A percentile compares a stretch with the other conserved stretches of the same genome.
These are phyloP conservation scores for Sabellastarte sp. DNA, from an alignment of 2,888 invertebrate species.

Conservation along the genomic window DNA sequence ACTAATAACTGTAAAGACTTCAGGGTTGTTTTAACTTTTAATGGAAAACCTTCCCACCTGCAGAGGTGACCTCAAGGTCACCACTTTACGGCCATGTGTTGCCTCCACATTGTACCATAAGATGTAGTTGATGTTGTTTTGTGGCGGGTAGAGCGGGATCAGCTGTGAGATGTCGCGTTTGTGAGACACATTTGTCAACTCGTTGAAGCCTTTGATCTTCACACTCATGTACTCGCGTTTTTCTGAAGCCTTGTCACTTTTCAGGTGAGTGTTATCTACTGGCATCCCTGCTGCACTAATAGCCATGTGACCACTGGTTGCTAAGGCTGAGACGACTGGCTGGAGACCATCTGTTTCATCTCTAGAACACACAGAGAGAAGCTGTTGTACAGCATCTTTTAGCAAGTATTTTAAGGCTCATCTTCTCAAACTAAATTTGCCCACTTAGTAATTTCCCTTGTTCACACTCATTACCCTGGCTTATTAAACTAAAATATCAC, in stretches of 20 bases:
- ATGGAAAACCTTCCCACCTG: too few relatives aligned
- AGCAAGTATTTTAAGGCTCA: too few relatives aligned
- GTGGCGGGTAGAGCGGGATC: constrained; percentile 39
- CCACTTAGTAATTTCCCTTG: too few relatives aligned
- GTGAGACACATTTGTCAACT: constrained; percentile 47
- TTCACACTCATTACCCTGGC: too few relatives aligned
- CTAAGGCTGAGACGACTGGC: constrained; percentile 36
- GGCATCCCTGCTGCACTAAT: constrained; percentile 47
- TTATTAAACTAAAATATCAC: too few relatives aligned
- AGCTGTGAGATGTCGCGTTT: constrained; percentile 48
- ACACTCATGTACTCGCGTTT: constrained; percentile 65
- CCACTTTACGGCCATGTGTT: constrained; percentile 66
- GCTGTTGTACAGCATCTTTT: too few relatives aligned
- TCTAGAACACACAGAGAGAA: too few relatives aligned
- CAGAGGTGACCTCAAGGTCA: constrained; percentile 73
- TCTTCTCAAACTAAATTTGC: too few relatives aligned
- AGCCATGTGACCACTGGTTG: constrained; percentile 28
- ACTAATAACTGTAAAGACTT: too few relatives aligned
- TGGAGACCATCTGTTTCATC: constrained; percentile 40
- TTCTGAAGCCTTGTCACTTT: constrained; percentile 49
- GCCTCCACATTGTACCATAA: constrained; percentile 70
- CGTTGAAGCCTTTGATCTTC: constrained; percentile 61
- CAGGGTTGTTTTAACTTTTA: too few relatives aligned
- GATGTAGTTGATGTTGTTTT: constrained; percentile 68
- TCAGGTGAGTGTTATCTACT: constrained; percentile 56